Percentiles rank a stretch among this genome's conserved stretches.
Conservation (phyloP, 2,797 vertebrate species). For the Scyliorhinus canicula region DNA sequence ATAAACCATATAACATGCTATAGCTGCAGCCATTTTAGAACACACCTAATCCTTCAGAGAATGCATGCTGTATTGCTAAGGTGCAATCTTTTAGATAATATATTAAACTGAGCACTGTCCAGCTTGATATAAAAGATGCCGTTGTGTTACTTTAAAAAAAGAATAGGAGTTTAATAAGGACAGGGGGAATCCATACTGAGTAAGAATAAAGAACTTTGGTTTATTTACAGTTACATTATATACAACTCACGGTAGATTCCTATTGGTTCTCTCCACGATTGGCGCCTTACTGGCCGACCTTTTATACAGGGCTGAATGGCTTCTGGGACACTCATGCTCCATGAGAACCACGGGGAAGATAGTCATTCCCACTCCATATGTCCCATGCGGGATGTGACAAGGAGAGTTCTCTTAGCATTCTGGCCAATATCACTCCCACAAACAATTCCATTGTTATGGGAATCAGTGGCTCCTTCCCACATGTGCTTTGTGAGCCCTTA, state of each 20-base stretch:
- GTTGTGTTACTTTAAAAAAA: neutral
- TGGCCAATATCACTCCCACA: neutral
- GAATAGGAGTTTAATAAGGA: too few species aligned
- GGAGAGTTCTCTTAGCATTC: neutral
- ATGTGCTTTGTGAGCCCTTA: neutral
- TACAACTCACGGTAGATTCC: too few species aligned
- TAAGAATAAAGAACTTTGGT: too few species aligned
- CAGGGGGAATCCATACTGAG: too few species aligned
- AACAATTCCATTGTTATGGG: neutral
- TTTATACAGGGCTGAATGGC: too few species aligned
- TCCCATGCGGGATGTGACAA: too few species aligned
- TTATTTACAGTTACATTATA: too few species aligned
- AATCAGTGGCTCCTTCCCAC: neutral
- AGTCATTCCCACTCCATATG: too few species aligned
- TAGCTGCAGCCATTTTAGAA: neutral
- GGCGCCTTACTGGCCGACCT: too few species aligned
- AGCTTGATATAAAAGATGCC: neutral
- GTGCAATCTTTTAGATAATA: neutral
- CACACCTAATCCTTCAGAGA: neutral
- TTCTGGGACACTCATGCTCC: too few species aligned
- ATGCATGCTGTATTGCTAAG: neutral
- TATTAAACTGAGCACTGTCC: neutral
- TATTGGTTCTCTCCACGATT: too few species aligned
- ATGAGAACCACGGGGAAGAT: too few species aligned
- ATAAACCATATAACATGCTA: neutral